Conservation (phyloP, 2,797 vertebrate species). For the Gymnoscopelus braueri region DNA sequence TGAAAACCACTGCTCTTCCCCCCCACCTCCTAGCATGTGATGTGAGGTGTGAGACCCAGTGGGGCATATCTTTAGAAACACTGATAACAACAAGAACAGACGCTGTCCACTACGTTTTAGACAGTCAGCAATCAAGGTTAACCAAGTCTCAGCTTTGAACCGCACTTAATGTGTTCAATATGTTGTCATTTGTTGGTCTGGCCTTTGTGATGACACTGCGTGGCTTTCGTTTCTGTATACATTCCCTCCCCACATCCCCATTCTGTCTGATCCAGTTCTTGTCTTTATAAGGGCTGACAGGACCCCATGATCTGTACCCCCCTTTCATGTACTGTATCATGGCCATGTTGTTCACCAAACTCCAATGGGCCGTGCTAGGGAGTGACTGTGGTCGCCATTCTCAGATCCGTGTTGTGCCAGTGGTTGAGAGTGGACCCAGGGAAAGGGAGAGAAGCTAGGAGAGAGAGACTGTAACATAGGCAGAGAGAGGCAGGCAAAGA, state of each 20-base stretch:
- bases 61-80: slow-evolving; percentile 44
- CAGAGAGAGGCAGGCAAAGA: slow-evolving; percentile 6
- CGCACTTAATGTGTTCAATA: slow-evolving; percentile 32
- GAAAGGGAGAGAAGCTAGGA: neutral
- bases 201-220: neutral
- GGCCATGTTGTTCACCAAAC: slow-evolving; percentile 56
- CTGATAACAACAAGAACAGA: slow-evolving; percentile 27
- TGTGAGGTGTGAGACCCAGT: slow-evolving; percentile 3
- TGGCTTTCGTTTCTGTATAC: slow-evolving; percentile 32
- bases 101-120: slow-evolving; percentile 39
- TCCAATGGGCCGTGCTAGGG: slow-evolving; percentile 44
- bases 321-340: slow-evolving; percentile 63
- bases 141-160: slow-evolving; percentile 19
- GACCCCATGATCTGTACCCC: slow-evolving; percentile 42
- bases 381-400: slow-evolving; percentile 59
- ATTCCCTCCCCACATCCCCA: slow-evolving; percentile 32
- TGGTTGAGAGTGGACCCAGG: slow-evolving; percentile 57
- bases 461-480: neutral
- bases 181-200: slow-evolving; percentile 28
- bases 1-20: no score
- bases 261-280: slow-evolving; percentile 40
- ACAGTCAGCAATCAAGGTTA: slow-evolving; percentile 33
- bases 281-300: slow-evolving; percentile 51
- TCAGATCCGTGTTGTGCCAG: slow-evolving; percentile 7
- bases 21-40: slow-evolving; percentile 26